Conservation (phyloP, 2,888 invertebrate species). For the Amblyjoppa proteus region DNA sequence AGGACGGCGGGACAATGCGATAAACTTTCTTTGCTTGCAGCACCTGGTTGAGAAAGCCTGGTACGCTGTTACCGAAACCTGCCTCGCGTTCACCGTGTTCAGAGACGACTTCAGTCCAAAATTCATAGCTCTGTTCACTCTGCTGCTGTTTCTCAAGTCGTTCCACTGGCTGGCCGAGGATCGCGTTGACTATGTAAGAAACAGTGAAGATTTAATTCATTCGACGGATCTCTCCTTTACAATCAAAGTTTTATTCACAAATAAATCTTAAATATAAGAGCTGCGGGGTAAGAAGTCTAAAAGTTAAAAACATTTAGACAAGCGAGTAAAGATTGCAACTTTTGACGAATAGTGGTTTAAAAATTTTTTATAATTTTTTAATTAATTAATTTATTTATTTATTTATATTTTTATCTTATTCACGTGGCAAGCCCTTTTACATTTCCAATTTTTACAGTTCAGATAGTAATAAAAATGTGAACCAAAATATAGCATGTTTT, state of each 20-base stretch:
- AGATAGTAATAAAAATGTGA: too few species aligned
- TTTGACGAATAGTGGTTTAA: neutral
- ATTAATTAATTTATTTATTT: neutral
- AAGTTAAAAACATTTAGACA: too few species aligned
- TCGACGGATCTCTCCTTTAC: too few species aligned
- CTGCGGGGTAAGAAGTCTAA: too few species aligned
- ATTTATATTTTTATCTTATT: conserved; percentile 10
- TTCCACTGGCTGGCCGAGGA: conserved; percentile 99
- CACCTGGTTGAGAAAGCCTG: conserved; percentile 98
- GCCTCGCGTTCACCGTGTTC: conserved; percentile 99
- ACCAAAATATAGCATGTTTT: neutral
- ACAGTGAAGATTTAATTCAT: neutral
- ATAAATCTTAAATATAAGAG: too few species aligned
- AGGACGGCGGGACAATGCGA: neutral
- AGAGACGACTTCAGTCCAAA: conserved; percentile 99
- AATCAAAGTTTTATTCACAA: too few species aligned
- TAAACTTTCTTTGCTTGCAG: conserved; percentile 86
- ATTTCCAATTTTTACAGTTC: too few species aligned
- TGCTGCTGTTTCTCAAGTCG: conserved; percentile 98
- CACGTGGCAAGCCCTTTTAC: too few species aligned
- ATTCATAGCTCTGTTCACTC: conserved; percentile 98
- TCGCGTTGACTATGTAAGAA: conserved; percentile 99
- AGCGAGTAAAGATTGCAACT: neutral
- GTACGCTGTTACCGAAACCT: conserved; percentile 99
- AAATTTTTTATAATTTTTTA: neutral